These are phyloP conservation scores for Sminthopsis crassicaudata DNA, from an alignment of 2,113 vertebrate species.

Conservation along the genomic window DNA sequence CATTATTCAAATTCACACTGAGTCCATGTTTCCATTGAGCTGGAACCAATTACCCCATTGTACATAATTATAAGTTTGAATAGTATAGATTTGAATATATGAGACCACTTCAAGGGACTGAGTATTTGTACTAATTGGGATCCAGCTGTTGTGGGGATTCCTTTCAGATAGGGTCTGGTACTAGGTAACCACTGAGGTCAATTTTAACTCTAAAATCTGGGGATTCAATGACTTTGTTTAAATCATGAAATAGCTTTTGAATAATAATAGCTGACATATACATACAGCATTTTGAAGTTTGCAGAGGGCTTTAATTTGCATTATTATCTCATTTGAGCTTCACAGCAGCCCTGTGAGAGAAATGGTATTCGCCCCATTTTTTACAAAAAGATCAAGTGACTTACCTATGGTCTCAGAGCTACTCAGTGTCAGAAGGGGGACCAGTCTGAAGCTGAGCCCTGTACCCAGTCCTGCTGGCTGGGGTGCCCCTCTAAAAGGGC, in stretches of 20 bases:
- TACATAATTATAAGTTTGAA: background rate
- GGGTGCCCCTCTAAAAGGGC: background rate
- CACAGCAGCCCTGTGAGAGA: background rate
- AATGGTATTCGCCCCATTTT: background rate
- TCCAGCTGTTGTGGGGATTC: background rate
- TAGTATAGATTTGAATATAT: background rate
- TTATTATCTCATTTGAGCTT: background rate
- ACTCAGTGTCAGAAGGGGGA: background rate
- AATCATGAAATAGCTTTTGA: conserved; percentile 12
- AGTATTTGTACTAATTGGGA: background rate
- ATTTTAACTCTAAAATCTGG: background rate
- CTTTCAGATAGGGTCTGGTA: background rate
- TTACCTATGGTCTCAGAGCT: background rate
- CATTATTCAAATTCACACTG: background rate
- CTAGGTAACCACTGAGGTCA: background rate
- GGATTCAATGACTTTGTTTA: conserved; percentile 9
- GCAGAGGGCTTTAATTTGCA: background rate
- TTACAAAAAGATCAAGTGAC: background rate
- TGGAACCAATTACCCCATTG: background rate
- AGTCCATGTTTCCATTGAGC: background rate
- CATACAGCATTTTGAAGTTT: background rate
- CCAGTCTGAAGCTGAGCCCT: background rate
- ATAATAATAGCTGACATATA: background rate
- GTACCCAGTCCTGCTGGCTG: background rate
- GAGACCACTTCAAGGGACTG: background rate